phyloP scores from a whole-genome alignment of 1,140 invertebrate species.

The Euura lappo region DNA sequence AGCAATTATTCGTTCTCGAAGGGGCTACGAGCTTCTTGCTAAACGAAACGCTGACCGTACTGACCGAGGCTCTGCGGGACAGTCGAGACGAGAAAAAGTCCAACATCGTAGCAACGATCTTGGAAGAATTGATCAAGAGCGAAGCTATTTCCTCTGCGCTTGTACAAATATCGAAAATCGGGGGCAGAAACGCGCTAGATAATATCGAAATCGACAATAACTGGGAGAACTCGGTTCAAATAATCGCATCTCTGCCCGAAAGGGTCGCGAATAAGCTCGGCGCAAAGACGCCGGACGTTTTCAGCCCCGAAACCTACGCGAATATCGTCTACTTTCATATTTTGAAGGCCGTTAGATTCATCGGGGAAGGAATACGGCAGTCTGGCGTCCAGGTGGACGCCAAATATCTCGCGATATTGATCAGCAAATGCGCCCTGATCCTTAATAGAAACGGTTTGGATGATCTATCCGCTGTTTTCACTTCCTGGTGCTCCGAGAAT shows the following conservation, averaged over 20 bases:
- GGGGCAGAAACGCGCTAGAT: constrained; percentile 26
- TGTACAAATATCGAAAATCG: constrained; percentile 44
- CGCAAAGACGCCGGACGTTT: constrained; percentile 63
- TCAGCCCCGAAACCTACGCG: constrained; percentile 64
- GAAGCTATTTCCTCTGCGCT: constrained; percentile 64
- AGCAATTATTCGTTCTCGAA: constrained; percentile 61
- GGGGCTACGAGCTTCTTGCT: constrained; percentile 57
- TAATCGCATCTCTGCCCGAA: constrained; percentile 70
- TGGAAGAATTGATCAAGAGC: constrained; percentile 62
- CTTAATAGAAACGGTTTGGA: constrained; percentile 57
- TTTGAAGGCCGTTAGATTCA: constrained; percentile 64
- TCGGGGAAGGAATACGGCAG: constrained; percentile 55
- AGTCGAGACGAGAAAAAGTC: constrained; percentile 43
- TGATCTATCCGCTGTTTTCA: constrained; percentile 58
- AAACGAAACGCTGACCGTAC: constrained; percentile 56
- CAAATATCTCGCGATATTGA: constrained; percentile 59
- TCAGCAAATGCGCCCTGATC: constrained; percentile 68
- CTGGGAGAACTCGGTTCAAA: constrained; percentile 67
- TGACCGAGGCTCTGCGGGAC: constrained; percentile 59
- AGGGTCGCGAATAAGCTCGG: constrained; percentile 71
- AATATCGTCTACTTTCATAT: constrained; percentile 68
- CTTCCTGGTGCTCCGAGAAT: constrained; percentile 41
- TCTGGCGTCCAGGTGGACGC: constrained; percentile 53
- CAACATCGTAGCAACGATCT: constrained; percentile 50
- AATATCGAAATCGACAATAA: constrained; percentile 35